Base-by-base conservation (phyloP, 2,888 invertebrate genomes). In the Hetaerina titia region DNA sequence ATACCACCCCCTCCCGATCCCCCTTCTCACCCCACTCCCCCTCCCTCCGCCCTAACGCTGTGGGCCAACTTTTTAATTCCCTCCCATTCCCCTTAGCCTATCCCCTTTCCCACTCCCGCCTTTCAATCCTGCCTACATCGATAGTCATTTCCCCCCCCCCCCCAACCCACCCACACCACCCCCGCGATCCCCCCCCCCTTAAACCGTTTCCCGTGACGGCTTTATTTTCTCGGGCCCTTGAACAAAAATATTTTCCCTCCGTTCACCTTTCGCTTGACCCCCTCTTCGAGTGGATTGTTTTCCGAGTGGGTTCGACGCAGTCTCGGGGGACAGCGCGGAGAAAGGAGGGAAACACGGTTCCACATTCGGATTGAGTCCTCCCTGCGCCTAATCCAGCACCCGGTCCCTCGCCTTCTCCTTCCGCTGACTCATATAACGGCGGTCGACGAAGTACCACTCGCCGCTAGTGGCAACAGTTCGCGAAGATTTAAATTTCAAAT, bases 51-150 rank as follows among this genome's bases (percentile, higher is more conserved):
- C 45, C 58, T 45, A 22, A 64, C 57, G 95, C 58, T 25, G 90
- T 94, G 92, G 63, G 94, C 95, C 90, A 87, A 92, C 95, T 88
- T 81, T 94, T 90, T 89, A 89, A 74, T 95, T 87, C 88, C 92
- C 90, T 60, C 31, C 94, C 69, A 74, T 88, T 74, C 89, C 56
- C 17, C 19, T 19, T 89, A 56, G 45, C 57, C 89, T 58, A 57
- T 60, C 57, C 17, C 57, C 74, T 19, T 15, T 69, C 45, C 45
- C 69, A 19, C 89, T 31, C 89, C 7, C 57, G 56, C n/a, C 58
- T 58, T 11, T 45, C n/a, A 89, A 57, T 89, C 13, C 17, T 4
- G 22, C 17, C 69, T 45, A 45, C 22, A 69, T 69, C 69, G n/a
- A 69, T 45, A 45, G 45, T 64, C 64, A 64, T 64, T 22, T n/a